Base-by-base conservation (phyloP, 2,113 vertebrate genomes). In the Bos taurus region DNA sequence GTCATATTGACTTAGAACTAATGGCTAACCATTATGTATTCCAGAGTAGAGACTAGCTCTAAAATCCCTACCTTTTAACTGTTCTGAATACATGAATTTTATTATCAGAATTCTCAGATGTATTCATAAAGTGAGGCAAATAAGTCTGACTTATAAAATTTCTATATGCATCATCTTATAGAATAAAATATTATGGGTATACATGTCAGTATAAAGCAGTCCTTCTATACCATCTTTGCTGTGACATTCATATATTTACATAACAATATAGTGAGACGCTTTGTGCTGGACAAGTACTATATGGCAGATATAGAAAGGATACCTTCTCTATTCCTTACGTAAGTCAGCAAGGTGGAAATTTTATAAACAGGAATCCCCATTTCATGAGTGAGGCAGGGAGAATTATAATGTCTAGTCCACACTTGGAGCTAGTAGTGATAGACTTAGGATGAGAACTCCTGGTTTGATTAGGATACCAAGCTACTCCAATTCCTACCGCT, bases 1-100 rank as follows among this genome's bases (percentile, higher is more conserved):
- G 90, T 92, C 36, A 7, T 88, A 93, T 7, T 92, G 88, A 86
- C 52, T 88, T 93, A 97, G 81, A 87, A 88, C n/a, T 74, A n/a
- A 86, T 40, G 59, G 28, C 57, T 62, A 83, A 84, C 26, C 33
- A 46, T 71, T 94, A 90, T 1, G 6, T n/a, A 91, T 59, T 62
- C 30, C 17, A 46, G 10, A 59, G 30, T 28, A 94, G 64, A 94
- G 36, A 89, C 90, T 67, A 93, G 36, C 25, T 17, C 50, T 80
- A 83, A 96, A 93, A 96, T 78, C 4, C 6, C 17, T 84, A 54
- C 36, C 57, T 56, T 94, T 67, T 86, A 28, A 28, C 5, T 88
- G 6, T 60, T 17, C 13, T 83, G 30, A 94, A 19, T 57, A 87
- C 13, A 60, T 62, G 9, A 8, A 60, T 91, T 96, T 90, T 86